Evolutionary conservation across 2,113 vertebrate species (phyloP), one percentile per base, ranked within the genome.

Genomic region (Chascanopsetta lugubris): DNA sequence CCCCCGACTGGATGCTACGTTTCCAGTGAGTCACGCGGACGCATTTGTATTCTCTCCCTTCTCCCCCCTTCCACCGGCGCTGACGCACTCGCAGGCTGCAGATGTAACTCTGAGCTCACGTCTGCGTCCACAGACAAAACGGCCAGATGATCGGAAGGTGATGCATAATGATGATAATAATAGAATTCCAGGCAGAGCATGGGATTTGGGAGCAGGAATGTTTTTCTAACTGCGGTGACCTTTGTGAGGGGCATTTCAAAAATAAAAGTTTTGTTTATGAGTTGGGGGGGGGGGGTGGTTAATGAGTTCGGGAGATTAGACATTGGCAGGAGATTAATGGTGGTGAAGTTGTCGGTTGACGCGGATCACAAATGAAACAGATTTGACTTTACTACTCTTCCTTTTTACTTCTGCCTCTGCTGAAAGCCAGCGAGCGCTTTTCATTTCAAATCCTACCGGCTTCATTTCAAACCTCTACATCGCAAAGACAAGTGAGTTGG

Each of bases 151-250:
- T 70, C 69, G 51, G 15, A 68, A 71, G 59, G 47, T 82, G 79
- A 80, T 77, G 84, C 73, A 80, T 56, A 69, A 55, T 66, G 47
- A 75, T 75, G 74, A 79, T n/a, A n/a, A n/a, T n/a, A n/a, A n/a
- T n/a, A n/a, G 43, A 74, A 76, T 42, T 64, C 38, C 56, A 70
- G 61, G 38, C 8, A 56, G 48, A 65, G n/a, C 50, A 45, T 51
- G 63, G 49, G 50, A 67, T 65, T 56, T 42, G 26, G 40, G 62
- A n/a, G n/a, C n/a, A 64, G 46, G 26, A 64, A 58, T 70, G 26
- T 48, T 67, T 66, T 46, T 70, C 64, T 69, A 77, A 78, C 43
- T 42, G 9, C 53, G 78, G 54, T 10, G 53, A 66, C 48, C 65
- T 70, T 45, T 48, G 73, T 61, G 32, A 25, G 34, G 42, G 29